Evolutionary conservation across 2,797 vertebrate genomes (phyloP).

Genomic region (Dermochelys coriacea): DNA sequence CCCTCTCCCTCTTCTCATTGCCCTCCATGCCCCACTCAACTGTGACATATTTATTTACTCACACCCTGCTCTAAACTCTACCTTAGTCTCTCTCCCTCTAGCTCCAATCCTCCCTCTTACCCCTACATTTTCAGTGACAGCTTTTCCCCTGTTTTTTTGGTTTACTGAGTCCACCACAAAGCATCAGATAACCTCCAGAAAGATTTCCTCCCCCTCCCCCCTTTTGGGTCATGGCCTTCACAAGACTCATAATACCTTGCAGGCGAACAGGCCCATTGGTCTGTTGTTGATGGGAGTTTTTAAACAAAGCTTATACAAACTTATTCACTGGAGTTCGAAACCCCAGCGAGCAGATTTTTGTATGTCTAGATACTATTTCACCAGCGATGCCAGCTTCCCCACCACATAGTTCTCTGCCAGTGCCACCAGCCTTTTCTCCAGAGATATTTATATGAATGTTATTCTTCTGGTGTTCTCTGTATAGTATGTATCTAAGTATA

Average conservation of each 20-base stretch:
- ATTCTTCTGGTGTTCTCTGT: slow-evolving; percentile 41
- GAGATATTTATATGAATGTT: slow-evolving; percentile 38
- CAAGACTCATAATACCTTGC: background rate
- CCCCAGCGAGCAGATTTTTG: background rate
- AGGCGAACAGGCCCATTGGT: background rate
- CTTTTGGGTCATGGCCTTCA: background rate
- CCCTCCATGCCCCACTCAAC: background rate
- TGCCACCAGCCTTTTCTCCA: slow-evolving; percentile 18
- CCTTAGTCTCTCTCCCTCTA: background rate
- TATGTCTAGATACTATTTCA: slow-evolving; percentile 25
- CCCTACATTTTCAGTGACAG: background rate
- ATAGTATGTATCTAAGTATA: no score
- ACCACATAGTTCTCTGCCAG: background rate
- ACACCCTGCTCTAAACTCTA: background rate
- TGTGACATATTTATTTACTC: background rate
- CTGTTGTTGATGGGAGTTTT: background rate
- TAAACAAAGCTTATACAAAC: slow-evolving; percentile 16
- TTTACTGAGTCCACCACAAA: background rate
- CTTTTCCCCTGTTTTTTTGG: background rate
- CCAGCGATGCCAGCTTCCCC: background rate
- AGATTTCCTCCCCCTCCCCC: background rate
- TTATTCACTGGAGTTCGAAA: slow-evolving; percentile 11
- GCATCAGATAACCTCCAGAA: background rate
- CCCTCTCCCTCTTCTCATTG: background rate
- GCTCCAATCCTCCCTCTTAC: background rate